Base-by-base conservation (phyloP, 2,888 invertebrate species). In the Volucella zonaria region DNA sequence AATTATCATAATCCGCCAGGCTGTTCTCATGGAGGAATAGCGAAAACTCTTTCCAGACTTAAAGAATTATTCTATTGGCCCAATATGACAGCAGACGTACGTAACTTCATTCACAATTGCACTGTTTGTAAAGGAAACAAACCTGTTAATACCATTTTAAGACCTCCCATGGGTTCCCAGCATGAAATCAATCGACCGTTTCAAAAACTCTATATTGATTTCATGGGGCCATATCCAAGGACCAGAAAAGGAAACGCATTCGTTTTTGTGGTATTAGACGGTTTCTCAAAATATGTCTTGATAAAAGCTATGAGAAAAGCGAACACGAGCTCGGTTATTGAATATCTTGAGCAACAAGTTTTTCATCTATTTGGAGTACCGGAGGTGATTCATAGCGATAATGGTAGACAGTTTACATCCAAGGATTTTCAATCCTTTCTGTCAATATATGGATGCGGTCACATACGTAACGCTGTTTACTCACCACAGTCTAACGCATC, bases 351-450 rank as follows among this genome's bases (percentile, higher is more conserved):
- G 31, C 47, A 81, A 43, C 85, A 88, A 1, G 49, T 79, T 11
- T 87, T 89, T 43, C 77, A 87, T 23, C 45, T 86, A 11, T 89
- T 88, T 80, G 88, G 88, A 23, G 87, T 87, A 23, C 87, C 88
- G 0, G 73, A 85, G 49, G 15, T 45, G 1, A 56, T 88, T 11
- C 83, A 87, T 10, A 71, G 78, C n/a, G 88, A 89, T 42, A 89
- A 89, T 73, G 88, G 88, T 1, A 58, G 70, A 10, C 87, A 88
- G 66, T 88, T 87, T 77, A 54, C 58, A 11, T 61, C 77, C 0
- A 74, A 70, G n/a, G 11, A 56, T 38, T 87, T 82, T 49, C 18
- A 81, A 12, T 10, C 6, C 0, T 64, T 87, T 4, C n/a, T 78
- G 1, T 12, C 40, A 15, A 43, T 23, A 8, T 88, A 87, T 54